Conservation (phyloP, 2,113 vertebrate genomes). For the Microcebus ravelobensis region DNA sequence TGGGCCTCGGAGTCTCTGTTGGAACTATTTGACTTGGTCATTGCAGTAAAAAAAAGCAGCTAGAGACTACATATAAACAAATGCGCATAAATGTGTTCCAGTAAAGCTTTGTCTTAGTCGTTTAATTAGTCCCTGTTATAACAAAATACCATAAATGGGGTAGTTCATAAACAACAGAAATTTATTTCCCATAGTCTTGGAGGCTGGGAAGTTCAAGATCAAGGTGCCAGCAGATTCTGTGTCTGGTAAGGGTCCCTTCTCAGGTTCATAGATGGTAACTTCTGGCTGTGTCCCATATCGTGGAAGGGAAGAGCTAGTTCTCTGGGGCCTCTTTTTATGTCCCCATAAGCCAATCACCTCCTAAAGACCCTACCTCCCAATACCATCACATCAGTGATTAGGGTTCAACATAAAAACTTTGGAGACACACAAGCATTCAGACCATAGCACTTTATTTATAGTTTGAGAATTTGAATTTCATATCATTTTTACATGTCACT, state of each 20-base stretch:
- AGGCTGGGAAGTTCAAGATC: neutral
- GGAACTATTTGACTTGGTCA: neutral
- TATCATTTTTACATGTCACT: neutral
- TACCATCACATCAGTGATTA: neutral
- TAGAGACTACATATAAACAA: neutral
- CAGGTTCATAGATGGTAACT: neutral
- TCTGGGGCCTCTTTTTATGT: neutral
- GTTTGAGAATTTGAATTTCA: neutral
- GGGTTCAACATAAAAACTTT: neutral
- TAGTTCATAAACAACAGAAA: neutral
- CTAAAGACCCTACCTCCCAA: neutral
- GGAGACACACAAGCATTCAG: neutral
- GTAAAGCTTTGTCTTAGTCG: neutral
- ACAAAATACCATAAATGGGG: neutral
- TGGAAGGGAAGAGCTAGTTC: neutral
- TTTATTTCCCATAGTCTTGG: neutral
- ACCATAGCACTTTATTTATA: neutral
- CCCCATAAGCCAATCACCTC: neutral
- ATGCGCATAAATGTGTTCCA: neutral
- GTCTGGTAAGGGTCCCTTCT: neutral
- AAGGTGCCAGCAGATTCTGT: neutral
- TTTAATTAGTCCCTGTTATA: neutral
- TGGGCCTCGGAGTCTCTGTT: neutral
- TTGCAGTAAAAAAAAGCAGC: neutral
- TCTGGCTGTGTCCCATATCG: neutral